Base-by-base conservation (phyloP, 2,113 vertebrate genomes). In the Passer domesticus region DNA sequence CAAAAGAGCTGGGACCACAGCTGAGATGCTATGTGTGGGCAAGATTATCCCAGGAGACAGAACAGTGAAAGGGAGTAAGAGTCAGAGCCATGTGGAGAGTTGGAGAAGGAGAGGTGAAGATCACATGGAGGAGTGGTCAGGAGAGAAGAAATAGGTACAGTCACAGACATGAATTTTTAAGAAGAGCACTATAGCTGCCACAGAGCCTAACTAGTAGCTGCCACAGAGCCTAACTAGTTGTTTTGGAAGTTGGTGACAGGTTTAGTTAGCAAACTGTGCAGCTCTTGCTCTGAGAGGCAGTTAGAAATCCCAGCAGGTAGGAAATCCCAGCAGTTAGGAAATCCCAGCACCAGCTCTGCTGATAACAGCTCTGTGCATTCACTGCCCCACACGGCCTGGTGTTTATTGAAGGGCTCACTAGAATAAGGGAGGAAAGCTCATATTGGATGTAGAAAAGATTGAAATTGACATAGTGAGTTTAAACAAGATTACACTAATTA, bases 401-500 rank as follows among this genome's bases (percentile, higher is more conserved):
- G 6, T 66, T 88, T 88, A 69, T n/a, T 73, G 72, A 69, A 77
- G 18, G 23, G 33, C 39, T 83, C 74, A 10, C 78, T 59, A 77
- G 83, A 88, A 46, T 47, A 74, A 85, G 63, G 39, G 76, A 59
- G 27, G 68, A 95, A 95, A 96, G 33, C 64, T 90, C 35, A 47
- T 14, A 4, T 0, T 83, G 79, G 63, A 69, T 58, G 25, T 60
- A 47, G 33, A 74, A 93, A 80, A 70, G 44, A 83, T 77, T 90
- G 83, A 78, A 74, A 83, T 15, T 66, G 83, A 83, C 83, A 70
- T 22, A n/a, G 53, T 67, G 68, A 70, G 63, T 81, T 93, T 89
- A 79, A 94, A 92, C 87, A 83, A 81, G 86, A 77, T 90, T 83
- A 64, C 73, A 30, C 83, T 90, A 96, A 96, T 95, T 93, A 93